phyloP scores from a whole-genome alignment of 2,797 vertebrate species.

The Premnoplex brunnescens region DNA sequence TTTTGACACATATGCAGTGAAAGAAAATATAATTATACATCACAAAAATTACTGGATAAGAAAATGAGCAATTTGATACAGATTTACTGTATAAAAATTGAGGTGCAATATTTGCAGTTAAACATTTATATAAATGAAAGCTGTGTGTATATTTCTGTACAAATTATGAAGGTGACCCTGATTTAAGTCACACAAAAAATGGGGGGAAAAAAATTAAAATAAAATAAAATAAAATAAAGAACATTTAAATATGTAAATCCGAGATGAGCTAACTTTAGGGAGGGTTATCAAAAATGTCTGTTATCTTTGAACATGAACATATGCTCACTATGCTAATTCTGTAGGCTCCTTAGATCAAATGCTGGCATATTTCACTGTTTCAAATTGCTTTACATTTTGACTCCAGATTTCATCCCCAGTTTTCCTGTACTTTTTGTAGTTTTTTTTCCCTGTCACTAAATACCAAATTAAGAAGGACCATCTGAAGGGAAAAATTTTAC shows the following conservation, averaged over 20 bases:
- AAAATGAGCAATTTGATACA: background rate
- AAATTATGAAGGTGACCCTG: constrained; percentile 1
- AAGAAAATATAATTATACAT: background rate
- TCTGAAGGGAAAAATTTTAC: background rate
- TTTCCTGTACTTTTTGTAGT: background rate
- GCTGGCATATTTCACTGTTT: background rate
- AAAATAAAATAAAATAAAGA: background rate
- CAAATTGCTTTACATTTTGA: background rate
- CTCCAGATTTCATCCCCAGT: background rate
- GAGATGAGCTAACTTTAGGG: constrained; percentile 8
- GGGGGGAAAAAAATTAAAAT: background rate
- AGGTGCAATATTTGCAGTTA: background rate
- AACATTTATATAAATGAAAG: constrained; percentile 11
- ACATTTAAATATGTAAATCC: constrained; percentile 34
- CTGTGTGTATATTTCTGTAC: background rate
- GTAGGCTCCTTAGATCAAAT: background rate
- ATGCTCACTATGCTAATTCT: constrained; percentile 31
- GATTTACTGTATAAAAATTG: background rate
- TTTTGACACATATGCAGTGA: background rate
- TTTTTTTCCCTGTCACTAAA: background rate
- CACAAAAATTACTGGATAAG: background rate
- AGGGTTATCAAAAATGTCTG: constrained; percentile 41
- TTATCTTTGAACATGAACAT: constrained; percentile 44
- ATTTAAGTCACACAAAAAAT: background rate
- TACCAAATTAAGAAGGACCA: background rate